phyloP scores from a whole-genome alignment of 2,113 vertebrate genomes.

The Chitala chitala region DNA sequence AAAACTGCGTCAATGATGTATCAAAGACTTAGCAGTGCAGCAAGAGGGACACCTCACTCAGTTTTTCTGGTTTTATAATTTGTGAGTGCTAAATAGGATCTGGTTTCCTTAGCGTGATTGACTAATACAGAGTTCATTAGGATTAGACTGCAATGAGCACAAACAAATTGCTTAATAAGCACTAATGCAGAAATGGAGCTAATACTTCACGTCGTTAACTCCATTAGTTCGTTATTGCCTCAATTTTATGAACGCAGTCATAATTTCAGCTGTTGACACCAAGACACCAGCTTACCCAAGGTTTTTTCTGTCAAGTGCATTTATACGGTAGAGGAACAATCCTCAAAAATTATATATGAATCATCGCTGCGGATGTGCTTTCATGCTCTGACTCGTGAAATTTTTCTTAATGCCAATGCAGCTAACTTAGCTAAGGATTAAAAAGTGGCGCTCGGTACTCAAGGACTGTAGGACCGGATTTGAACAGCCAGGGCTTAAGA shows the following conservation, averaged over 20 bases:
- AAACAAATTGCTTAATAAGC: not conserved
- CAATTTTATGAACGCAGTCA: not conserved
- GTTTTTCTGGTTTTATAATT: not conserved
- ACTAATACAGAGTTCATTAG: not conserved
- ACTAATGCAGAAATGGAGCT: not conserved
- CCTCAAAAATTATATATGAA: not conserved
- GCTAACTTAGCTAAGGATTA: not conserved
- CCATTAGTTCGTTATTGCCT: not conserved
- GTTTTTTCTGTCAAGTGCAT: not conserved
- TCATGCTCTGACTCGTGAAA: not conserved
- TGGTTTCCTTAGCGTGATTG: not conserved
- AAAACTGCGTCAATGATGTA: too few species aligned
- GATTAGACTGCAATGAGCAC: not conserved
- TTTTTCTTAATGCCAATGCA: not conserved
- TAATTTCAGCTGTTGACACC: not conserved
- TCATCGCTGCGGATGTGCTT: not conserved
- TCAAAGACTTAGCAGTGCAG: too few species aligned
- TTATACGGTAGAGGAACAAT: not conserved
- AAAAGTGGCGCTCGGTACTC: not conserved
- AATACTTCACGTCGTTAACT: not conserved
- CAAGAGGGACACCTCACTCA: too few species aligned
- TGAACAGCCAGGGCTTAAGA: not conserved
- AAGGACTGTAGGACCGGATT: not conserved
- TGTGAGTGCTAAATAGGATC: not conserved
- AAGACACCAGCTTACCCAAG: not conserved